phyloP scores from a whole-genome alignment of 2,113 vertebrate genomes.

The Morone chrysops region DNA sequence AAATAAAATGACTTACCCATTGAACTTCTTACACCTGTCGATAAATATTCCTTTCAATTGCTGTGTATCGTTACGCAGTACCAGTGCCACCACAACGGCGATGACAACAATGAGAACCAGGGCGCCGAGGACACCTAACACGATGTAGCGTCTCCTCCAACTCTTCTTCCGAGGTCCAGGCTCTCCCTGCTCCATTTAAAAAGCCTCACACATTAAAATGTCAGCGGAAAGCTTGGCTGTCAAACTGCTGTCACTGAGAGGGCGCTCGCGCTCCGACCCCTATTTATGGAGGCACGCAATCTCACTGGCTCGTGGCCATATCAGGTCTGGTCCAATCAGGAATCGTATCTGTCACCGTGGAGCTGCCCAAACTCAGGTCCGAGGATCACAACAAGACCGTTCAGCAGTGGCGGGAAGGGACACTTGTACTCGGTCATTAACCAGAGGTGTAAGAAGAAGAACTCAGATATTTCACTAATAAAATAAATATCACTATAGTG shows the following conservation, averaged over 20 bases:
- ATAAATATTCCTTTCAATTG: not conserved
- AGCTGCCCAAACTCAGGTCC: not conserved
- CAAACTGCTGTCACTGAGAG: rapidly evolving
- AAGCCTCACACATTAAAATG: not conserved
- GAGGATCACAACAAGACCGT: not conserved
- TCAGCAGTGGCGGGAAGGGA: not conserved
- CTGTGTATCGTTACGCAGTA: rapidly evolving
- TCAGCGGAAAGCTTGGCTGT: too few species aligned
- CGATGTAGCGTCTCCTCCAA: rapidly evolving
- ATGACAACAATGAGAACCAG: not conserved
- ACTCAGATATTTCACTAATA: too few species aligned
- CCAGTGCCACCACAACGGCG: not conserved
- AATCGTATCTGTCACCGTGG: not conserved
- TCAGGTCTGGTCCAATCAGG: constrained; percentile 18
- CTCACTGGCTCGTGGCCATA: not conserved
- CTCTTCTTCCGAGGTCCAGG: rapidly evolving
- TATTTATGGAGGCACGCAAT: constrained; percentile 32
- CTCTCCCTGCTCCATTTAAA: not conserved
- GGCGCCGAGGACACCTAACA: rapidly evolving
- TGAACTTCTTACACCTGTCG: constrained; percentile 37
- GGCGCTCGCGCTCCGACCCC: not conserved
- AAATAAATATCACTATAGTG: too few species aligned
- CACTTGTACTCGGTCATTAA: too few species aligned
- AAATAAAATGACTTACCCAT: constrained; percentile 21
- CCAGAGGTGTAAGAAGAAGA: too few species aligned